Conservation (phyloP, 2,113 vertebrate genomes). For the Lethenteron camtschaticum region DNA sequence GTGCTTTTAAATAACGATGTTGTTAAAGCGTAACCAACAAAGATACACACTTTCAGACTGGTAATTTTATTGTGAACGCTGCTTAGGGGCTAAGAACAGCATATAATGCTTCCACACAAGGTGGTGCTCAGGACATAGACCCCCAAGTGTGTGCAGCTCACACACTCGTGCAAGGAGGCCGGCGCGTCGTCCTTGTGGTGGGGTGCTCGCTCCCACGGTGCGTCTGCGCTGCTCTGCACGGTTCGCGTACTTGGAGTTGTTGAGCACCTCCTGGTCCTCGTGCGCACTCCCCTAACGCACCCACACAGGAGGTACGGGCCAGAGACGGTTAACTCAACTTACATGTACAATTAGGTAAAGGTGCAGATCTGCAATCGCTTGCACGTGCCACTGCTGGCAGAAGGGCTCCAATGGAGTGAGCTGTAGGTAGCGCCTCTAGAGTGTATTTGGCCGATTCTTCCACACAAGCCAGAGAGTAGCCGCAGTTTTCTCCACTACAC, state of each 20-base stretch:
- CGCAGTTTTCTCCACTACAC: too few relatives aligned
- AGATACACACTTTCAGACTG: neutral
- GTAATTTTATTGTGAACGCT: neutral
- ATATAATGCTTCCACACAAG: conserved; percentile 26
- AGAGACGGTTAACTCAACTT: neutral
- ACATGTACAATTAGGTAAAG: neutral
- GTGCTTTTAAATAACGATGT: too few relatives aligned
- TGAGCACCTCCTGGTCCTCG: conserved; percentile 45
- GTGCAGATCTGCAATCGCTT: neutral
- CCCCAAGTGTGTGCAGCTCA: too few relatives aligned
- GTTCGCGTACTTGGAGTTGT: conserved; percentile 65
- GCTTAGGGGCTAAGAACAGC: neutral
- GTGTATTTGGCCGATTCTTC: neutral
- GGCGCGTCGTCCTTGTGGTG: conserved; percentile 68
- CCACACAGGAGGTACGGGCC: neutral
- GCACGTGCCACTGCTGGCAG: neutral
- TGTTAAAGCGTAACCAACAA: conserved; percentile 7
- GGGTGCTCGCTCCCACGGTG: conserved; percentile 54
- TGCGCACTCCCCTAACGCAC: conserved; percentile 49
- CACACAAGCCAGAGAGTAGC: too few relatives aligned
- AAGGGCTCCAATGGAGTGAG: conserved; percentile 3
- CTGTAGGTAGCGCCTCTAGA: neutral
- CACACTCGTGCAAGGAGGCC: conserved; percentile 41
- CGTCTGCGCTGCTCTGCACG: conserved; percentile 64
- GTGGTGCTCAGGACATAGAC: too few relatives aligned